Percentiles rank a stretch among this genome's conserved stretches.
Conservation (phyloP, 2,888 invertebrate species). For the Heliconius charithonia region DNA sequence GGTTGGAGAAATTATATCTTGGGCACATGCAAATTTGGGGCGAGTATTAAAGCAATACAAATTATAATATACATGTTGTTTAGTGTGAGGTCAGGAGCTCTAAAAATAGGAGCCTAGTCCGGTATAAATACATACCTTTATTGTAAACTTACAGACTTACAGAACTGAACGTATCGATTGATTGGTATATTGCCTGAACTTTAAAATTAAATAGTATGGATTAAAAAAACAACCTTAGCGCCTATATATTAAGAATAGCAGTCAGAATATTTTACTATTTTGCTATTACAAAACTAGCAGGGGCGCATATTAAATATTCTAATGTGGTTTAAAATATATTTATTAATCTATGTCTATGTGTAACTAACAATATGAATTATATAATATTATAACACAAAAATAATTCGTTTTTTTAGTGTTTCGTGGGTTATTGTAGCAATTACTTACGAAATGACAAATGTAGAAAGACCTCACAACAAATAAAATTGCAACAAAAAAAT, state of each 20-base stretch:
- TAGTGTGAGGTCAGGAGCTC: not conserved
- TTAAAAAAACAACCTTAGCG: not conserved
- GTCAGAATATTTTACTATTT: not conserved
- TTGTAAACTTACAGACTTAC: not conserved
- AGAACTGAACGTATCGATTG: not conserved
- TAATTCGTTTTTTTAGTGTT: too few species aligned
- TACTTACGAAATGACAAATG: too few species aligned
- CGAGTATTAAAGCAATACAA: not conserved
- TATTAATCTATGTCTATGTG: not conserved
- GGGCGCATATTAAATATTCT: not conserved
- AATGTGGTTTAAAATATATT: not conserved
- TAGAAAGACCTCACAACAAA: too few species aligned
- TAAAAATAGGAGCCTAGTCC: not conserved
- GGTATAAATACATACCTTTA: not conserved
- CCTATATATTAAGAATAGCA: not conserved
- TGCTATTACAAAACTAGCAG: not conserved
- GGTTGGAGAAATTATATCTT: too few species aligned
- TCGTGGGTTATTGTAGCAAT: too few species aligned
- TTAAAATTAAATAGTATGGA: not conserved
- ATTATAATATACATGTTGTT: not conserved
- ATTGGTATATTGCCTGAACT: not conserved
- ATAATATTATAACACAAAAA: not conserved
- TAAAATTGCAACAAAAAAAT: too few species aligned
- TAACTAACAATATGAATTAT: not conserved
- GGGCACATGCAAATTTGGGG: too few species aligned